Evolutionary conservation across 92 coral and sea anemone species (phyloP).

Genomic region (Phenganax marumi): DNA sequence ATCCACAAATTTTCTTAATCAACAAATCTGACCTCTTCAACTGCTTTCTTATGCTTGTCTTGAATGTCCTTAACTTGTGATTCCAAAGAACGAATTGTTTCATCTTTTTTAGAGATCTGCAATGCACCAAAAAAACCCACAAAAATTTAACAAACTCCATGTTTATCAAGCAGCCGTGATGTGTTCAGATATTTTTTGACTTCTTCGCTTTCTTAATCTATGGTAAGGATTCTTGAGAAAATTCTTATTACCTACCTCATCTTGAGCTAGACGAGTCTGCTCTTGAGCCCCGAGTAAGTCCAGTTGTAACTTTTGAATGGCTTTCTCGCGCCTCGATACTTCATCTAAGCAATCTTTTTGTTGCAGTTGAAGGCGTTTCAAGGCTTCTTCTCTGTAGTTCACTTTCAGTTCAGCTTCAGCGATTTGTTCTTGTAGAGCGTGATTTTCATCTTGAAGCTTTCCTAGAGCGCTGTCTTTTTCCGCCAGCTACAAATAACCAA

Average conservation of each 20-base stretch:
- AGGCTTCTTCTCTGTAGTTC: slow-evolving; percentile 91
- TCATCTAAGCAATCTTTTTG: slow-evolving; percentile 96
- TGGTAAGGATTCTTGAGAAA: neutral
- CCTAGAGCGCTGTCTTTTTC: slow-evolving; percentile 71
- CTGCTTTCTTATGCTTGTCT: slow-evolving; percentile 75
- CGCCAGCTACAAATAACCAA: slow-evolving; percentile 61
- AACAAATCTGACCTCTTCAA: slow-evolving; percentile 72
- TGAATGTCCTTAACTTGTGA: slow-evolving; percentile 67
- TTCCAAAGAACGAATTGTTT: slow-evolving; percentile 66
- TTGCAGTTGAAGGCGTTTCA: slow-evolving; percentile 91
- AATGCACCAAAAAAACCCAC: neutral
- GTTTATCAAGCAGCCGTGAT: neutral
- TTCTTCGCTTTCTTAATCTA: neutral
- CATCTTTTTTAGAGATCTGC: slow-evolving; percentile 80
- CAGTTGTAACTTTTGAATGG: slow-evolving; percentile 91
- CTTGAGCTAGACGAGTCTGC: slow-evolving; percentile 75
- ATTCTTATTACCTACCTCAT: slow-evolving; percentile 63
- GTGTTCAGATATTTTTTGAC: no score
- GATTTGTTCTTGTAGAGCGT: slow-evolving; percentile 64
- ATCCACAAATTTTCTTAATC: neutral
- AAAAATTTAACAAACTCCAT: neutral
- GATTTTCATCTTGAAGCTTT: slow-evolving; percentile 62
- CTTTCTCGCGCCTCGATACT: slow-evolving; percentile 82
- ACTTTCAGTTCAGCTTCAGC: slow-evolving; percentile 77
- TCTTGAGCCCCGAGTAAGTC: slow-evolving; percentile 90